Evolutionary conservation across 1,140 invertebrate species (phyloP).

Genomic region (Nasonia giraulti): DNA sequence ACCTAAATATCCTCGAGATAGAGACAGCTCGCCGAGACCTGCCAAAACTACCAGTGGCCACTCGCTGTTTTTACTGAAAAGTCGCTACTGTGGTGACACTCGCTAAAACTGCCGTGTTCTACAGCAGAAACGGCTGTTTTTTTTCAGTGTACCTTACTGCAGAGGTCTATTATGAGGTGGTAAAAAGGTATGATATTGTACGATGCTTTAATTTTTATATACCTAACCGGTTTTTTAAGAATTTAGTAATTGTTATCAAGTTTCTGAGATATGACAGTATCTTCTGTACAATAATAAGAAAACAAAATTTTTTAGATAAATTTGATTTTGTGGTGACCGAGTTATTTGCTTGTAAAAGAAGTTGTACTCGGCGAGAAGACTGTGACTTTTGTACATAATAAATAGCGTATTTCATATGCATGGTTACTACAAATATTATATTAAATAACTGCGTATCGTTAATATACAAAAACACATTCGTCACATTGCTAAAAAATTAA

Average conservation of each 20-base stretch:
- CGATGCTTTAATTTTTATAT: not conserved
- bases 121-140: no score
- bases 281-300: not conserved
- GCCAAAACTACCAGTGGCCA: no score
- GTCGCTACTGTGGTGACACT: no score
- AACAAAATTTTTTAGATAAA: not conserved
- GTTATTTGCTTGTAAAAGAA: constrained; percentile 19
- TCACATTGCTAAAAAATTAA: not conserved
- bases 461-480: constrained; percentile 33
- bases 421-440: constrained; percentile 18
- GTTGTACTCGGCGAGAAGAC: constrained; percentile 16
- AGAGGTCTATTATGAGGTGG: no score
- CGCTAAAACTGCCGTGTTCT: no score
- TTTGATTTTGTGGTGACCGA: not conserved
- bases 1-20: no score
- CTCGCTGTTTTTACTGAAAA: no score
- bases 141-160: no score
- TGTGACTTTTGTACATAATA: constrained; percentile 48
- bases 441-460: constrained; percentile 13
- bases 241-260: no score
- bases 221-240: not conserved
- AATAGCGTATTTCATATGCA: constrained; percentile 38
- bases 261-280: no score
- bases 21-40: no score
- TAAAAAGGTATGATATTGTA: no score